Conservation (phyloP, 2,797 vertebrate genomes). For the Erpetoichthys calabaricus region DNA sequence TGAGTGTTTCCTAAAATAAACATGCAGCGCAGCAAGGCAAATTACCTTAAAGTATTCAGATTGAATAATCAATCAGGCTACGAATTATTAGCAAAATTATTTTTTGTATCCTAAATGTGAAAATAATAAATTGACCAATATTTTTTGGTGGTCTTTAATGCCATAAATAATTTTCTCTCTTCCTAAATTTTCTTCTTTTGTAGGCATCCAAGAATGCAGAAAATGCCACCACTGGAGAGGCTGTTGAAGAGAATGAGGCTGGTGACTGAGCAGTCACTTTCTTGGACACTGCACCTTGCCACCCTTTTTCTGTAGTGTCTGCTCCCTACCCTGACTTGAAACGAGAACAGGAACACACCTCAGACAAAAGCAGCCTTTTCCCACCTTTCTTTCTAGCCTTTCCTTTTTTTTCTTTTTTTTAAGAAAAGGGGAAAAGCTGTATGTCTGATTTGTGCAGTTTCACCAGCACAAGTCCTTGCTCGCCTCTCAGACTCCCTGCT, state of each 20-base stretch:
- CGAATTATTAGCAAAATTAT: too few relatives aligned
- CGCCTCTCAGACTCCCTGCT: not conserved
- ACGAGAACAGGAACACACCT: slow-evolving; percentile 52
- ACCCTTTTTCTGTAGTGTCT: slow-evolving; percentile 23
- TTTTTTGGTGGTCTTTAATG: too few relatives aligned
- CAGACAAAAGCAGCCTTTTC: slow-evolving; percentile 35
- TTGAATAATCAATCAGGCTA: too few relatives aligned
- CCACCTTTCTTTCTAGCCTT: slow-evolving; percentile 28
- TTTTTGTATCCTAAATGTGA: too few relatives aligned
- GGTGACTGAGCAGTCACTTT: slow-evolving; percentile 61
- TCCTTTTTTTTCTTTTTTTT: slow-evolving; percentile 13
- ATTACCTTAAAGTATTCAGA: too few relatives aligned
- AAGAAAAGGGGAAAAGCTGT: not conserved
- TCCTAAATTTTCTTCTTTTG: not conserved
- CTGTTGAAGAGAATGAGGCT: slow-evolving; percentile 67
- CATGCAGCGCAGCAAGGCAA: too few relatives aligned
- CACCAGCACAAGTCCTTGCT: not conserved
- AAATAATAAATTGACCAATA: too few relatives aligned
- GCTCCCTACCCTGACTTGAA: slow-evolving; percentile 30
- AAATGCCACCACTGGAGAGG: slow-evolving; percentile 72
- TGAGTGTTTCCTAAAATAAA: too few relatives aligned
- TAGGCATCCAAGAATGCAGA: slow-evolving; percentile 89
- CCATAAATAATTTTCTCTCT: not conserved
- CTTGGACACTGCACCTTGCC: slow-evolving; percentile 49
- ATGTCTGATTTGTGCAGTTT: not conserved